Percentiles rank a stretch among this genome's conserved stretches.
Conservation (phyloP, 2,113 vertebrate genomes). For the Rhinopomastus cyanomelas region DNA sequence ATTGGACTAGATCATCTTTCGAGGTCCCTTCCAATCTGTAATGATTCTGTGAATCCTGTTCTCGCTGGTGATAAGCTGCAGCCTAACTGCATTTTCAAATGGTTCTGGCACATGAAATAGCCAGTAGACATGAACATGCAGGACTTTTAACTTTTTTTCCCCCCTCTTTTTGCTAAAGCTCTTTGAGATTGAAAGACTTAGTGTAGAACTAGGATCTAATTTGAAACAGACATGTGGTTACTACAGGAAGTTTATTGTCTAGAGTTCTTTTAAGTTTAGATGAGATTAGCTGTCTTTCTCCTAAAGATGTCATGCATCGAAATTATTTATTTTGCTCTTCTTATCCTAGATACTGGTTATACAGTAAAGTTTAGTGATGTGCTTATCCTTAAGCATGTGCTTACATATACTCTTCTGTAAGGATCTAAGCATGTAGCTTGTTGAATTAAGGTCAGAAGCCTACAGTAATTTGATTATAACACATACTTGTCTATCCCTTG, state of each 20-base stretch:
- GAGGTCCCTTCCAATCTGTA: no score
- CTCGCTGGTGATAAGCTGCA: not conserved
- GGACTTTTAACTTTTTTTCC: not conserved
- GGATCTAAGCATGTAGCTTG: not conserved
- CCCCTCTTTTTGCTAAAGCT: not conserved
- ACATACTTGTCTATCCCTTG: not conserved
- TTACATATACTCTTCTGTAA: not conserved
- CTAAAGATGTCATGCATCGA: not conserved
- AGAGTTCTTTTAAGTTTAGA: not conserved
- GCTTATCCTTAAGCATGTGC: not conserved
- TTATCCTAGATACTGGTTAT: not conserved
- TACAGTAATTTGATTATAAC: constrained; percentile 20
- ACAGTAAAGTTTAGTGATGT: not conserved
- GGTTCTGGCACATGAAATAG: not conserved
- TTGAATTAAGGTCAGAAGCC: constrained; percentile 8
- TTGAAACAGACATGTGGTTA: constrained; percentile 13
- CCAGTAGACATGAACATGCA: not conserved
- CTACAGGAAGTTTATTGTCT: not conserved
- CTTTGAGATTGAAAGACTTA: not conserved
- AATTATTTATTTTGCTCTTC: not conserved
- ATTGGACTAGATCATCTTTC: no score
- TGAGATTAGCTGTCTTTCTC: not conserved
- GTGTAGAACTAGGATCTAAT: not conserved
- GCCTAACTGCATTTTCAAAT: not conserved
- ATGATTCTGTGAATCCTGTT: not conserved